These are phyloP conservation scores for Thaumatotibia leucotreta DNA, from an alignment of 1,140 invertebrate species.

Conservation along the genomic window DNA sequence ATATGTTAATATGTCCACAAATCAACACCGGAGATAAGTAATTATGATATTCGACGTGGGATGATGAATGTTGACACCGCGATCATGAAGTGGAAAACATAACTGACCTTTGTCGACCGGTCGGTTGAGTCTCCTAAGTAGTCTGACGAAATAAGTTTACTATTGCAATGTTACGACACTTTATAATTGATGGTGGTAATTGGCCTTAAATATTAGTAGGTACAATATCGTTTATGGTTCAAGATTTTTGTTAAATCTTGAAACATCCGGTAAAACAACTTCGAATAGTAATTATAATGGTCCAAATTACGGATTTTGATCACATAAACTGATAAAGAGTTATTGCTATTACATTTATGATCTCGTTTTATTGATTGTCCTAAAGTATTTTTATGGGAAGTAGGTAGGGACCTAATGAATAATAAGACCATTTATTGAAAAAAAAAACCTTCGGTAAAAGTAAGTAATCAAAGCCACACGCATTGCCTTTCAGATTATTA, in stretches of 20 bases:
- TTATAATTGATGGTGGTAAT: constrained; percentile 11
- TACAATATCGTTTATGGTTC: constrained; percentile 1
- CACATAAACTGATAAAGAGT: neutral
- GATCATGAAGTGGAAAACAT: constrained; percentile 13
- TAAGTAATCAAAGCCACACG: too few species aligned
- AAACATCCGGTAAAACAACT: neutral
- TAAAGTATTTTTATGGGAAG: neutral
- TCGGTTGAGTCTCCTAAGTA: constrained; percentile 9
- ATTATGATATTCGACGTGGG: constrained; percentile 5
- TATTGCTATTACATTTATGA: neutral
- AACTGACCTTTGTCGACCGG: constrained; percentile 11
- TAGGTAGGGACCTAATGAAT: too few species aligned
- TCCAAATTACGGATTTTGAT: neutral
- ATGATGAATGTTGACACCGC: constrained; percentile 7
- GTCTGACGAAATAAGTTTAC: constrained; percentile 4
- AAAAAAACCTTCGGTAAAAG: too few species aligned
- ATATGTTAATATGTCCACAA: neutral
- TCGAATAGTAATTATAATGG: neutral
- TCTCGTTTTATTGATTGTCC: neutral
- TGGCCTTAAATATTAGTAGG: constrained; percentile 1
- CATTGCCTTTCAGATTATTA: too few species aligned
- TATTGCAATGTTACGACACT: constrained; percentile 10
- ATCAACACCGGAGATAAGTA: neutral
- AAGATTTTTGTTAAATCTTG: neutral
- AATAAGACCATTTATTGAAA: too few species aligned